A percentile compares a stretch with the other conserved stretches of the same genome.
Evolutionary conservation across 2,113 vertebrate species (phyloP).

Genomic region (Corvus moneduloides): DNA sequence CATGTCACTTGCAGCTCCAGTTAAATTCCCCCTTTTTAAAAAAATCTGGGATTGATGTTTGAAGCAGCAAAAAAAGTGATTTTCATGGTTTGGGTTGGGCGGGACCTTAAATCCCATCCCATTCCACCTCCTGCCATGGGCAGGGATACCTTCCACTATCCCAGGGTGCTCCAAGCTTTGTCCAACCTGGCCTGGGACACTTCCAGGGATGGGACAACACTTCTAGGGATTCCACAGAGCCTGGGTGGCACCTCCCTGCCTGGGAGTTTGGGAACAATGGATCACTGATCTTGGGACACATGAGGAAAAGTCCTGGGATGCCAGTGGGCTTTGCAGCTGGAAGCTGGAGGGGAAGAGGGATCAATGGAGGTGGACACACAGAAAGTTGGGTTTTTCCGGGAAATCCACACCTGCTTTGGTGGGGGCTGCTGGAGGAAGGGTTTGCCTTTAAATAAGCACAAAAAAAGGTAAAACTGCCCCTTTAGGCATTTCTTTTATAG

Average conservation of each 20-base stretch:
- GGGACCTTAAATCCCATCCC: background rate
- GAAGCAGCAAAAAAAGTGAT: background rate
- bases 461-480: background rate
- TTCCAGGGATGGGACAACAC: background rate
- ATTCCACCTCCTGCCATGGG: background rate
- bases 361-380: accelerated
- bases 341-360: background rate
- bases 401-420: background rate
- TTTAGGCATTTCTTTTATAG: background rate
- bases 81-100: background rate
- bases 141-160: background rate
- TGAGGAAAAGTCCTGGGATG: background rate
- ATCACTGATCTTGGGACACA: background rate
- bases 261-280: background rate
- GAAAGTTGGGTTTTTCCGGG: too few relatives aligned
- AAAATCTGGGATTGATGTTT: background rate
- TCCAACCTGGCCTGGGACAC: background rate
- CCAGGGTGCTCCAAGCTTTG: background rate
- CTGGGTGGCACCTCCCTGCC: background rate
- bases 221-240: background rate
- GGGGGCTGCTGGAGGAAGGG: background rate
- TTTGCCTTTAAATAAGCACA: background rate
- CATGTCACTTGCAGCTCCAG: background rate
- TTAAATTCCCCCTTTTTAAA: background rate
- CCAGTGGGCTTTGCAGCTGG: background rate